Evolutionary conservation across 2,888 invertebrate genomes (phyloP).

Genomic region (Drymonia ruficornis): DNA sequence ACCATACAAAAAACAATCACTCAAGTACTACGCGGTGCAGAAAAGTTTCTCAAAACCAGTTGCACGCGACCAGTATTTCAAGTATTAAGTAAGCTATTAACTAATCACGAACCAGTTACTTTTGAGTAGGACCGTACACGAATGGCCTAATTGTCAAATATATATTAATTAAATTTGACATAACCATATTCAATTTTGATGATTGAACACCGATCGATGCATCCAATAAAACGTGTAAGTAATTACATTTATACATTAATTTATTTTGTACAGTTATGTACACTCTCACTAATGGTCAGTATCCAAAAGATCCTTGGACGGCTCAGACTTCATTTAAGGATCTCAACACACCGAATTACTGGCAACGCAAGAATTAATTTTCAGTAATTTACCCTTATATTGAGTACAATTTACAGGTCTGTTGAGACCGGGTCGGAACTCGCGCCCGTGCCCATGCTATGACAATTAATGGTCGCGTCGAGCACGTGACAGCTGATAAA

Average conservation of each 20-base stretch:
- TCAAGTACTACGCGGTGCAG: no score
- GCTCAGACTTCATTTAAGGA: conserved; percentile 53
- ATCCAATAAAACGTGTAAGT: conserved; percentile 14
- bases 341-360: conserved; percentile 37
- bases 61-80: no score
- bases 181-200: not conserved
- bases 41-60: no score
- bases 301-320: conserved; percentile 66
- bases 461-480: no score
- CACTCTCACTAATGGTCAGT: conserved; percentile 66
- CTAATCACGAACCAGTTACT: no score
- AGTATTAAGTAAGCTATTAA: no score
- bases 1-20: no score
- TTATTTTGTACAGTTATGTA: conserved; percentile 53
- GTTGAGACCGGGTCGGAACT: not conserved
- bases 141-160: no score
- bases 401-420: conserved; percentile 17
- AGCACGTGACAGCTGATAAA: no score
- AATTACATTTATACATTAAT: conserved; percentile 13
- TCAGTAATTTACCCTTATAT: conserved; percentile 23
- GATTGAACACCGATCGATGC: conserved; percentile 20
- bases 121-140: no score
- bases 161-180: no score
- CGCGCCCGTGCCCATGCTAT: no score
- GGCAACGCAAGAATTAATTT: conserved; percentile 43